These are phyloP conservation scores for Tenthredo scrophulariae DNA, from an alignment of 2,888 invertebrate species.

Conservation along the genomic window DNA sequence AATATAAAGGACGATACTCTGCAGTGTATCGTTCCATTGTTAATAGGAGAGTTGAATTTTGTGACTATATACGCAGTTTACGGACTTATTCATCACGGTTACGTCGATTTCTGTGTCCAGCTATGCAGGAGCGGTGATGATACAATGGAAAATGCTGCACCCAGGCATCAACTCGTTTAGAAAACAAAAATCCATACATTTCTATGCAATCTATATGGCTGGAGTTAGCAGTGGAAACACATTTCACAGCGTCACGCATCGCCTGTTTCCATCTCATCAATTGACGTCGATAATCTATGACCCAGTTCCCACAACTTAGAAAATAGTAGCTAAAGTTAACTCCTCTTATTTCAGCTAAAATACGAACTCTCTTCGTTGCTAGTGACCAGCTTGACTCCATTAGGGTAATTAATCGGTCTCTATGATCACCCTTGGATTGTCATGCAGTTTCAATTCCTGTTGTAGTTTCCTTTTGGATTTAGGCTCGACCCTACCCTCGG, in stretches of 20 bases:
- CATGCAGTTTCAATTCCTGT: neutral
- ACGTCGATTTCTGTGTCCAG: neutral
- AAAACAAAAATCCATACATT: slow-evolving; percentile 20
- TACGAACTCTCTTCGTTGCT: neutral
- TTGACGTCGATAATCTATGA: slow-evolving; percentile 32
- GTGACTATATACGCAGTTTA: neutral
- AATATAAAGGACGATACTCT: slow-evolving; percentile 5
- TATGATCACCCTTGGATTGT: neutral
- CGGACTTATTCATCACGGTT: neutral
- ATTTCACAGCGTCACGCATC: slow-evolving; percentile 32
- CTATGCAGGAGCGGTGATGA: neutral
- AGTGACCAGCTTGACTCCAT: neutral
- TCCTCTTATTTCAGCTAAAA: too few species aligned
- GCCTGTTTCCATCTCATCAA: neutral
- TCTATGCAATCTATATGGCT: neutral
- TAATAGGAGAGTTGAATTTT: neutral
- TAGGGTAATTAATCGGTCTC: neutral
- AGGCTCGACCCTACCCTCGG: neutral
- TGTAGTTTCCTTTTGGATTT: neutral
- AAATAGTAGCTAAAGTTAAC: neutral
- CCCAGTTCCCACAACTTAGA: slow-evolving; percentile 25
- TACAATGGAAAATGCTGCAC: slow-evolving; percentile 17
- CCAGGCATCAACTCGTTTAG: neutral
- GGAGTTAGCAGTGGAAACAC: neutral
- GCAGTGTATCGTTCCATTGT: neutral